Conservation (phyloP, 2,888 invertebrate species). For the Trissonchulus sp. region DNA sequence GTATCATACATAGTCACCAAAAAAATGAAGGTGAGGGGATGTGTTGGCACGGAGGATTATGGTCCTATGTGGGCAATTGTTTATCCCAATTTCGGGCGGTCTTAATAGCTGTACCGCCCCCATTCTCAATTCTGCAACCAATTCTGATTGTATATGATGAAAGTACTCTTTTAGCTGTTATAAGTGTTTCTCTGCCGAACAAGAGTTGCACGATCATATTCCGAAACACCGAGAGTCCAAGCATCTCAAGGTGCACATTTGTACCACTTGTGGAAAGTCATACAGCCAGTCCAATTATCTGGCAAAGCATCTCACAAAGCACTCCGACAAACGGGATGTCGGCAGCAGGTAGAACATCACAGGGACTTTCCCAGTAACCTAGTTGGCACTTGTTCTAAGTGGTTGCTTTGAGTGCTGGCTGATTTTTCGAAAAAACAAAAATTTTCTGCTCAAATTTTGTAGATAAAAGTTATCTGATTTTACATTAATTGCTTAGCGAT, state of each 20-base stretch:
- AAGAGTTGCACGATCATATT: slow-evolving; percentile 93
- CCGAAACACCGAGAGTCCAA: slow-evolving; percentile 99
- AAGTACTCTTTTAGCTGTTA: slow-evolving; percentile 72
- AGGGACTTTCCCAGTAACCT: neutral
- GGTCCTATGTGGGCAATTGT: too few relatives aligned
- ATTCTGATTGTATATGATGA: too few relatives aligned
- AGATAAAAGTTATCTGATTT: too few relatives aligned
- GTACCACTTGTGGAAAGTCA: slow-evolving; percentile 97
- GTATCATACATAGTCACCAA: too few relatives aligned
- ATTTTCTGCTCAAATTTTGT: too few relatives aligned
- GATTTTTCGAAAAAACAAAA: too few relatives aligned
- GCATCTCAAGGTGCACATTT: slow-evolving; percentile 97
- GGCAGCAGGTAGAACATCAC: slow-evolving; percentile 8
- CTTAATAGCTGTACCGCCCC: too few relatives aligned
- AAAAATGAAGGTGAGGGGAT: too few relatives aligned
- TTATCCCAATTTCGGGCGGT: too few relatives aligned
- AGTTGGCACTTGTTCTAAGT: neutral
- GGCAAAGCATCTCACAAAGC: slow-evolving; percentile 99
- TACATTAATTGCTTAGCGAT: too few relatives aligned
- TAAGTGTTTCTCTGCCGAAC: slow-evolving; percentile 97
- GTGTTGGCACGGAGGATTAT: too few relatives aligned
- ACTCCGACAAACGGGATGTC: slow-evolving; percentile 55
- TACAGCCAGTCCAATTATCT: slow-evolving; percentile 99
- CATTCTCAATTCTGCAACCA: too few relatives aligned
- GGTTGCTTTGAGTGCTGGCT: neutral